Evolutionary conservation across 2,113 vertebrate species (phyloP).

Genomic region (Ophthalmotilapia sp.): DNA sequence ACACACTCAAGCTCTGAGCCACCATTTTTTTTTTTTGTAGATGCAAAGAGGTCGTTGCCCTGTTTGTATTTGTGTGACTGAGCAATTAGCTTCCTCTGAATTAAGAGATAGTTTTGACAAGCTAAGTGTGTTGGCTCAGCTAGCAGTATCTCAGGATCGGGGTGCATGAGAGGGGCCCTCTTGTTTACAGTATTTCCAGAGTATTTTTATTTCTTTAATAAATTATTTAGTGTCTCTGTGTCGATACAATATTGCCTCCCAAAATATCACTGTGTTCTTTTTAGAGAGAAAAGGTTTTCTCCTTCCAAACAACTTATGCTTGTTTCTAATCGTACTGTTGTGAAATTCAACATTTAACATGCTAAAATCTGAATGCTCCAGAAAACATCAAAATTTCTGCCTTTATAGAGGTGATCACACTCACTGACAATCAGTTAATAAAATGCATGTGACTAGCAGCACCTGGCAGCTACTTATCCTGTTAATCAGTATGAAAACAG

Average conservation of each 20-base stretch:
- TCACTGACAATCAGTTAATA: not conserved
- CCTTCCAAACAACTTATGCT: not conserved
- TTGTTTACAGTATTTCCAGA: not conserved
- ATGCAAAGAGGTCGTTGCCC: not conserved
- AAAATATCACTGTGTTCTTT: not conserved
- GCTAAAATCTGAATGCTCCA: not conserved
- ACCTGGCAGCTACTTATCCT: not conserved
- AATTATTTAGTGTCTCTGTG: not conserved
- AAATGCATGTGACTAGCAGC: not conserved
- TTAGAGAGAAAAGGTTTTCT: not conserved
- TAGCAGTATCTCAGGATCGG: not conserved
- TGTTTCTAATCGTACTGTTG: not conserved
- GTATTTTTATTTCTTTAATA: not conserved
- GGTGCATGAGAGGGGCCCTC: not conserved
- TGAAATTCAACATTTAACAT: not conserved
- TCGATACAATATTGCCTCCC: not conserved
- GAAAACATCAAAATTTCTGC: not conserved
- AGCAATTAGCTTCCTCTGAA: not conserved
- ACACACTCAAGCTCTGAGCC: not conserved
- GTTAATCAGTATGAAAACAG: not conserved
- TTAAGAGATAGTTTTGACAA: not conserved
- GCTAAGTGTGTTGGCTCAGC: not conserved
- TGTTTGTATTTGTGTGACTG: not conserved
- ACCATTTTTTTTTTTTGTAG: rapidly evolving
- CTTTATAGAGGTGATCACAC: not conserved